Base-by-base conservation (phyloP, 2,888 invertebrate species). In the Tenthredo notha region DNA sequence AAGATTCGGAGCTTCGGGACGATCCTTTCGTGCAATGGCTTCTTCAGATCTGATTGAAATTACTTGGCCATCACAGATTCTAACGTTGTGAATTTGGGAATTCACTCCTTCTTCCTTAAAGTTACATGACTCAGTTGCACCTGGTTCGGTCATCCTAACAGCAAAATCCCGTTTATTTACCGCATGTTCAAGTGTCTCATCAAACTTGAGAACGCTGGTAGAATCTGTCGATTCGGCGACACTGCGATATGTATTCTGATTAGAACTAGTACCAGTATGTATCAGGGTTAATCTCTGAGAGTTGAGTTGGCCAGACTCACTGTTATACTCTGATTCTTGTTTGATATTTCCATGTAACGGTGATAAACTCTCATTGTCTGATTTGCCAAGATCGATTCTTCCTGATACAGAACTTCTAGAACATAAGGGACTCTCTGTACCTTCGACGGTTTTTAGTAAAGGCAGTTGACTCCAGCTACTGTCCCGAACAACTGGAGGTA, bases 221-320 rank as follows among this genome's bases (percentile, higher is more conserved):
- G 47, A 75, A 29, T 77, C 47, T 12, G 12, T 54, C n/a, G 77
- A 29, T 25, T 50, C 33, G 4, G 77, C 54, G 25, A 54, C n/a
- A 29, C 77, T 77, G 50, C 54, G 77, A 77, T 21, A 18, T 18
- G 50, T 80, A 40, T 61, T 80, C 40, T 21, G 80, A 2, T 61
- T 12, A 61, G 80, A 80, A 80, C 9, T 58, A 21, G 80, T 4
- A 21, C 61, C n/a, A 21, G 80, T 40, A 58, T 37, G n/a, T 9
- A 61, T 61, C 50, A 61, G 61, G 21, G 40, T 61, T 58, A 61
- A 80, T 21, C 80, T 61, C 40, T 61, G 80, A 25, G 40, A 61
- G 6, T 80, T 12, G 5, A n/a, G 21, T 2, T 80, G 61, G 6
- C 15, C 21, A 10, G 37, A 18, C 61, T 58, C 40, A 40, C 61